Evolutionary conservation across 2,888 invertebrate species (phyloP).

Genomic region (Drosophila aldrichi): DNA sequence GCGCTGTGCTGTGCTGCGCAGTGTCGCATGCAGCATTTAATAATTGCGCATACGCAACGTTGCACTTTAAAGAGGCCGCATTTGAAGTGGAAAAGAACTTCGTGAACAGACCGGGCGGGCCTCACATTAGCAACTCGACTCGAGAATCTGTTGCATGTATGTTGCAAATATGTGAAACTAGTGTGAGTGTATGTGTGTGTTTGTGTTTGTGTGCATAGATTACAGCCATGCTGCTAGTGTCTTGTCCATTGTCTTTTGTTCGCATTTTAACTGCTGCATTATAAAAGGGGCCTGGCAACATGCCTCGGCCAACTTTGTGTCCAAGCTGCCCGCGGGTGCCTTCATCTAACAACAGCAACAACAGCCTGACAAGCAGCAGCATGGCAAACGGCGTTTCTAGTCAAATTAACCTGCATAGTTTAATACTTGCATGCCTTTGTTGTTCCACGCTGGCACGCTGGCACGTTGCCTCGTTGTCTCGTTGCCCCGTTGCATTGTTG

Average conservation of each 20-base stretch:
- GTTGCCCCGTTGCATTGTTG: slow-evolving; percentile 32
- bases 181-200: slow-evolving; percentile 1
- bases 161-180: slow-evolving; percentile 11
- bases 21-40: slow-evolving; percentile 73
- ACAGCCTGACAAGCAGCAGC: slow-evolving; percentile 26
- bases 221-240: slow-evolving; percentile 42
- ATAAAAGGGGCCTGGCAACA: slow-evolving; percentile 37
- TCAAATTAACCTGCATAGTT: slow-evolving; percentile 79
- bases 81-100: slow-evolving; percentile 59
- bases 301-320: slow-evolving; percentile 57
- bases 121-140: slow-evolving; percentile 40
- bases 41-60: slow-evolving; percentile 77
- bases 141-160: slow-evolving; percentile 35
- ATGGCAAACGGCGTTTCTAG: slow-evolving; percentile 61
- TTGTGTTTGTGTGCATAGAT: slow-evolving; percentile 21
- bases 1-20: slow-evolving; percentile 33
- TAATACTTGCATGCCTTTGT: slow-evolving; percentile 60
- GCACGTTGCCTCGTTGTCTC: slow-evolving; percentile 3
- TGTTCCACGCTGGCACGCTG: slow-evolving; percentile 26
- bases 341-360: slow-evolving; percentile 46
- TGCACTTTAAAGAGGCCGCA: slow-evolving; percentile 63
- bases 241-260: slow-evolving; percentile 60
- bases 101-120: slow-evolving; percentile 24
- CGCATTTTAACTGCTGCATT: slow-evolving; percentile 52
- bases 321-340: slow-evolving; percentile 55